phyloP scores from a whole-genome alignment of 2,113 vertebrate species.

The Isurus oxyrinchus region DNA sequence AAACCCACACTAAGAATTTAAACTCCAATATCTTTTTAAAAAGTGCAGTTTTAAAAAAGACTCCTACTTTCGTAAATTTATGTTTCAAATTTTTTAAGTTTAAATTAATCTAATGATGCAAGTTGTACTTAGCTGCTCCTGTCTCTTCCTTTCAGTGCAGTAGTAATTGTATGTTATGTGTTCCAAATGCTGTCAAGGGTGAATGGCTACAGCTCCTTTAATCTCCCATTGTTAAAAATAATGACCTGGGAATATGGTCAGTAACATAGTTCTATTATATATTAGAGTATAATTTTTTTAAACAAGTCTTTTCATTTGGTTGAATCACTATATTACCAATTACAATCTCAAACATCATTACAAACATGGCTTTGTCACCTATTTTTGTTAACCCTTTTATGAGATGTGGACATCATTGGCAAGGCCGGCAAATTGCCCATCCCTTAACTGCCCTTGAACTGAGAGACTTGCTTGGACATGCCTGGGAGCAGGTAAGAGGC shows the following conservation, averaged over 20 bases:
- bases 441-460: no score
- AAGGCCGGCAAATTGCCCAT: no score
- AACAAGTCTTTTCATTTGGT: not conserved
- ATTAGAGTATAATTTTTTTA: not conserved
- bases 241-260: not conserved
- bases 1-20: not conserved
- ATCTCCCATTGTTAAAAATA: not conserved
- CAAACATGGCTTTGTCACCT: not conserved
- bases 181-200: not conserved
- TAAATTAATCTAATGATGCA: not conserved
- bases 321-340: not conserved
- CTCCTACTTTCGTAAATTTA: not conserved
- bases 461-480: no score
- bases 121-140: not conserved
- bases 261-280: not conserved
- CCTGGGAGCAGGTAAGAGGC: no score
- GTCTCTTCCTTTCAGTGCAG: not conserved
- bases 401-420: no score
- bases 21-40: not conserved
- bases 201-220: not conserved
- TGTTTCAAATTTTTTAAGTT: not conserved
- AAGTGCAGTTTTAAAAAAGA: not conserved
- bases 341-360: not conserved
- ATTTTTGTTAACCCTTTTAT: no score
- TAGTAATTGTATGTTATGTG: not conserved